phyloP scores from a whole-genome alignment of 2,797 vertebrate genomes.

The Todus mexicanus region DNA sequence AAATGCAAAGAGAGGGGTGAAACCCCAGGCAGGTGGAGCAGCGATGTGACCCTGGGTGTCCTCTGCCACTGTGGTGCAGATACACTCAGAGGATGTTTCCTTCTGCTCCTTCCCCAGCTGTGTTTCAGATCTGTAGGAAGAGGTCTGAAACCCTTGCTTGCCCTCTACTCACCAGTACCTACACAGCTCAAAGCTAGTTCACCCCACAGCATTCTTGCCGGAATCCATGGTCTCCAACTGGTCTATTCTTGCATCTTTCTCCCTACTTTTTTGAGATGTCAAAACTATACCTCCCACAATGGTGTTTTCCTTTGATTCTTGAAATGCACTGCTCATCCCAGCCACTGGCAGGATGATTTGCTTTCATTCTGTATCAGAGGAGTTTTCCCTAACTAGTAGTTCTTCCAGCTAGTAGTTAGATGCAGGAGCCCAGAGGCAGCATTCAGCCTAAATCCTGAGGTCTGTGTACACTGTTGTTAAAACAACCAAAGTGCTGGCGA shows the following conservation, averaged over 20 bases:
- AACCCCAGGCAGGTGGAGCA: neutral
- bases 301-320: neutral
- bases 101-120: neutral
- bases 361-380: neutral
- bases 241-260: neutral
- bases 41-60: neutral
- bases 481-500: neutral
- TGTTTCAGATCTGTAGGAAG: neutral
- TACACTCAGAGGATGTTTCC: accelerated
- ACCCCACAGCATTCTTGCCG: neutral
- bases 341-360: neutral
- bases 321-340: neutral
- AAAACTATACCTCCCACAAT: neutral
- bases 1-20: neutral
- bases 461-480: constrained; percentile 36
- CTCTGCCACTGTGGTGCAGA: neutral
- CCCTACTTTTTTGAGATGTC: neutral
- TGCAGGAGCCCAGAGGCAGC: neutral
- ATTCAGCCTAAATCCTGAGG: neutral
- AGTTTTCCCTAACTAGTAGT: neutral
- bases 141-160: neutral
- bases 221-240: accelerated
- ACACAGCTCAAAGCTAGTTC: neutral
- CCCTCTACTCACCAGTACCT: neutral
- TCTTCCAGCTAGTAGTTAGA: neutral